Conservation (phyloP, 2,888 invertebrate genomes). For the Xanthorhoe spadicearia region DNA sequence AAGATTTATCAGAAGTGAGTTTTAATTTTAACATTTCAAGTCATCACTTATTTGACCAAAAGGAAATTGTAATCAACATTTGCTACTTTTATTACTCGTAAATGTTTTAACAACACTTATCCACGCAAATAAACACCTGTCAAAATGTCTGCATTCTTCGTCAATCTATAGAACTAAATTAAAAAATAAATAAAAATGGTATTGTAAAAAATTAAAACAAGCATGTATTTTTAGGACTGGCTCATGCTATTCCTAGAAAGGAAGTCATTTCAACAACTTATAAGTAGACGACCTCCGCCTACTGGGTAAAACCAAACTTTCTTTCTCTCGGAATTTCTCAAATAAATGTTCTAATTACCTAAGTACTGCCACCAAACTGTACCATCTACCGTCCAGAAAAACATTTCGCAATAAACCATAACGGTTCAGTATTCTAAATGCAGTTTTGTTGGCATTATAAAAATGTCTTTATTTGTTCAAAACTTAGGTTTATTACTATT, state of each 20-base stretch:
- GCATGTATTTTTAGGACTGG: neutral
- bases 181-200: too few species aligned
- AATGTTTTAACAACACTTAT: too few species aligned
- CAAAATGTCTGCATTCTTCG: too few species aligned
- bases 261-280: neutral
- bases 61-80: too few species aligned
- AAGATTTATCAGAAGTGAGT: neutral
- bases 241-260: conserved; percentile 1
- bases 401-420: conserved; percentile 48
- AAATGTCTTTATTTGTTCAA: conserved; percentile 76
- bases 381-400: conserved; percentile 27
- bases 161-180: too few species aligned
- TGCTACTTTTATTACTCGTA: too few species aligned
- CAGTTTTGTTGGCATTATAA: conserved; percentile 57
- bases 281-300: neutral
- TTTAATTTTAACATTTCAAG: too few species aligned
- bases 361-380: conserved; percentile 33
- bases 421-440: conserved; percentile 55
- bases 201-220: neutral
- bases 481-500: conserved; percentile 61
- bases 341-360: conserved; percentile 32
- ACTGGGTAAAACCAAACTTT: conserved; percentile 22
- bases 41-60: too few species aligned
- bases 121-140: too few species aligned
- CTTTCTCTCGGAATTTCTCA: conserved; percentile 26